Evolutionary conservation across 2,888 invertebrate species (phyloP), one percentile per base, ranked within the genome.

Genomic region (Chromoteleia sp.): DNA sequence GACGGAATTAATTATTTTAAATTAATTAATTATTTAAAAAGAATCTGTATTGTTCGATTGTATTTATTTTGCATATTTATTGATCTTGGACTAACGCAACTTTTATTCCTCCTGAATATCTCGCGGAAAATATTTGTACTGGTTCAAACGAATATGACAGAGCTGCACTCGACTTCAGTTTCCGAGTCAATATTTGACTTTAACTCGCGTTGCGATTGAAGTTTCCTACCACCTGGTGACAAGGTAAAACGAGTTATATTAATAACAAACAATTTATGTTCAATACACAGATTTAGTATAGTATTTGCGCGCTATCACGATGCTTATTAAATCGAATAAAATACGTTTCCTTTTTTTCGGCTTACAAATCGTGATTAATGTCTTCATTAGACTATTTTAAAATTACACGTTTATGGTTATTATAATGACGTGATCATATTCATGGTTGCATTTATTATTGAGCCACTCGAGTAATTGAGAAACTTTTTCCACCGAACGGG

Each of bases 141-240:
- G 1, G 8, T 12, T 10, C 43, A 41, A 59, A 59, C 43, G 29
- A 59, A 59, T 29, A 59, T 12, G 39, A 15, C 59, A 10, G 59
- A 12, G 12, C 43, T 25, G 43, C 39, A 25, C 59, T 59, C 15
- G 29, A 59, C 59, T 41, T 19, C 59, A 43, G 59, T 21, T 59
- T 59, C 15, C 29, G 43, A 41, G 59, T 59, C 21, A 59, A 59
- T 59, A 43, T 59, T 59, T 41, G 33, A 17, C 17, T 41, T 59
- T 25, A 59, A 59, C 59, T 41, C 21, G 59, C 33, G 10, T 59
- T 43, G 41, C 14, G 43, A 43, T 41, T 14, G 14, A 39, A 33
- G 56, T 56, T 33, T 43, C 10, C 15, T 30, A 1, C 7, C n/a
- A 6, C 8, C 14, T 48, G n/a, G n/a, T 21, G 8, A 39, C 39